These are phyloP conservation scores for Myotis pilosus DNA, from an alignment of 2,797 vertebrate genomes.

Conservation along the genomic window DNA sequence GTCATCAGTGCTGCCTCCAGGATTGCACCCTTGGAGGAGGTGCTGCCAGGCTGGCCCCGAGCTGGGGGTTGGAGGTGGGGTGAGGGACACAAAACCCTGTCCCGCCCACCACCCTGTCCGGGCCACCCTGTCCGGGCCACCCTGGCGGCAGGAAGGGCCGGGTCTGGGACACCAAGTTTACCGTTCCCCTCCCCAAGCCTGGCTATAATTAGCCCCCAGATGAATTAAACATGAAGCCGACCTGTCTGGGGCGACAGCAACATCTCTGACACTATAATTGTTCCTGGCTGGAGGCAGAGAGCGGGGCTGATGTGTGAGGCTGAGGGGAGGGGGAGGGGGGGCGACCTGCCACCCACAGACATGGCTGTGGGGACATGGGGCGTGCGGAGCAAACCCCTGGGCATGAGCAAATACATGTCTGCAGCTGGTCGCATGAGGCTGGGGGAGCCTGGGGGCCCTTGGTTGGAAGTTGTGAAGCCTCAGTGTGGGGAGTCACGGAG, in stretches of 20 bases:
- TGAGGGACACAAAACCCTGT: neutral
- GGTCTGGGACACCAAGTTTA: neutral
- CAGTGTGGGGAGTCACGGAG: neutral
- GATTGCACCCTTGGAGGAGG: neutral
- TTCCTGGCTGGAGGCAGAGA: slow-evolving; percentile 61
- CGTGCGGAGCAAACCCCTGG: neutral
- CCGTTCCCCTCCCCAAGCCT: slow-evolving; percentile 21
- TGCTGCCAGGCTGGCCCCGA: neutral
- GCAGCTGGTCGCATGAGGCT: rapidly evolving
- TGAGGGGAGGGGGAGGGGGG: neutral
- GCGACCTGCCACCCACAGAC: neutral
- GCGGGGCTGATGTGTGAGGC: slow-evolving; percentile 61
- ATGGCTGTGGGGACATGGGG: neutral
- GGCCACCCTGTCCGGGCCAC: neutral
- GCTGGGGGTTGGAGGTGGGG: neutral
- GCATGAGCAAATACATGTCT: neutral
- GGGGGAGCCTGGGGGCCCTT: neutral
- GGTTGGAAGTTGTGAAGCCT: neutral
- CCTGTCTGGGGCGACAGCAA: neutral
- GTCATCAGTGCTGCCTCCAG: neutral
- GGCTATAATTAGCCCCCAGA: slow-evolving; percentile 77
- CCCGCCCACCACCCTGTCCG: rapidly evolving
- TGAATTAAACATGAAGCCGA: slow-evolving; percentile 81
- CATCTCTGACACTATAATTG: slow-evolving; percentile 69
- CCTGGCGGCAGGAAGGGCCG: neutral